Evolutionary conservation across 2,888 invertebrate genomes (phyloP), one percentile per base, ranked within the genome.

Genomic region (Protodeltote pygarga): DNA sequence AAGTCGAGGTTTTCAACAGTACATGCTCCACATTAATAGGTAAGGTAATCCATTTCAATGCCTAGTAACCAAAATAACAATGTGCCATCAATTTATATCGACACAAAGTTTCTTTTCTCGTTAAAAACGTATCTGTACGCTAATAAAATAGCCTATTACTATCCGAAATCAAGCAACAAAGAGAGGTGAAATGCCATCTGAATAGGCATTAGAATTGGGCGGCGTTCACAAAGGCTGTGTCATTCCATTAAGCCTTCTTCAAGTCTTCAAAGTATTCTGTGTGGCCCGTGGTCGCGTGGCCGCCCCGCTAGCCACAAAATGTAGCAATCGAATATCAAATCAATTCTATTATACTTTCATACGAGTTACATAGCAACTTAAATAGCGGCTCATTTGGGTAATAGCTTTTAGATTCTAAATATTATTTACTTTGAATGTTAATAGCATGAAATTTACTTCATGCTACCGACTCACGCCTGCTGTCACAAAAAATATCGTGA

Each of bases 171-270:
- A 92, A 89, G 87, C 87, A 91, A 91, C 91, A 92, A 92, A 86
- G 88, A 79, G 81, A 83, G 84, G 82, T 86, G 88, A 90, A 87
- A 90, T 90, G 89, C 91, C 89, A 90, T 89, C 86, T 92, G 89
- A 92, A 92, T 91, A 87, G 89, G 89, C 91, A 89, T 90, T 88
- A 84, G 89, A 91, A 91, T 91, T 92, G 90, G 91, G 90, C 92
- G 92, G 92, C 87, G 83, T 77, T 81, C 75, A 89, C 91, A 92
- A 92, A 91, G 91, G 85, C 85, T 80, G 79, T 90, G 91, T 91
- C 91, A 92, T 89, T 90, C 90, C 85, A 91, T 92, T 91, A 91
- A 89, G 88, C 89, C 89, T 89, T 82, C 90, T 92, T 91, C 85
- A 88, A 87, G 85, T 79, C 77, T 85, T 83, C 83, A 82, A 79